A percentile compares a stretch with the other conserved stretches of the same genome.
Conservation (phyloP, 2,797 vertebrate genomes). For the Pygocentrus nattereri region DNA sequence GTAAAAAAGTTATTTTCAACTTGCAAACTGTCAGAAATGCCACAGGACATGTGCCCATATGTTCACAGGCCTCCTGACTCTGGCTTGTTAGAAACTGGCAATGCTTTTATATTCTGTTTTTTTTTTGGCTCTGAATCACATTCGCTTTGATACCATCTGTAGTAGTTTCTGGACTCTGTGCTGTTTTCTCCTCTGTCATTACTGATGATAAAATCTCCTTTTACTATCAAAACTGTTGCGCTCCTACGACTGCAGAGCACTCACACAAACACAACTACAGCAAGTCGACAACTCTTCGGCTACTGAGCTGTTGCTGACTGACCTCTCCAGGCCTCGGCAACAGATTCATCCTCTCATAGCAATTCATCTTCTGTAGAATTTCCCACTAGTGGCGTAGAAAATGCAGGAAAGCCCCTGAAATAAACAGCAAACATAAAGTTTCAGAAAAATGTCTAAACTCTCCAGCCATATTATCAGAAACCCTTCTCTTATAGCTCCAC, state of each 20-base stretch:
- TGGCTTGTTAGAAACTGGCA: neutral
- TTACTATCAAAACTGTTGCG: neutral
- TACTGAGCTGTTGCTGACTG: no score
- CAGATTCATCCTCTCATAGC: no score
- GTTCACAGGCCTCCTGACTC: neutral
- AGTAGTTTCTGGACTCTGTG: neutral
- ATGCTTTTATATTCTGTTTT: neutral
- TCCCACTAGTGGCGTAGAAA: no score
- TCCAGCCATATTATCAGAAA: no score
- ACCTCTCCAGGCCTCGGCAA: no score
- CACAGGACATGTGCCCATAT: neutral
- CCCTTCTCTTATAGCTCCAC: no score
- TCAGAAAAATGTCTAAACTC: no score
- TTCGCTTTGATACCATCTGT: slow-evolving; percentile 7
- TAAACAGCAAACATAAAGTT: no score
- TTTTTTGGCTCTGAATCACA: slow-evolving; percentile 1
- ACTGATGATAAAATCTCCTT: neutral
- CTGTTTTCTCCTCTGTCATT: neutral
- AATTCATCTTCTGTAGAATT: no score
- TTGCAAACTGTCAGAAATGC: neutral
- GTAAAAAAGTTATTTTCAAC: neutral
- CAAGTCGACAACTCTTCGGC: no score
- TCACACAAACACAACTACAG: neutral
- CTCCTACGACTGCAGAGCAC: neutral
- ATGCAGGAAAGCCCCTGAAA: no score